Evolutionary conservation across 2,113 vertebrate genomes (phyloP), one percentile per base, ranked within the genome.

Genomic region (Poicephalus meyeri): DNA sequence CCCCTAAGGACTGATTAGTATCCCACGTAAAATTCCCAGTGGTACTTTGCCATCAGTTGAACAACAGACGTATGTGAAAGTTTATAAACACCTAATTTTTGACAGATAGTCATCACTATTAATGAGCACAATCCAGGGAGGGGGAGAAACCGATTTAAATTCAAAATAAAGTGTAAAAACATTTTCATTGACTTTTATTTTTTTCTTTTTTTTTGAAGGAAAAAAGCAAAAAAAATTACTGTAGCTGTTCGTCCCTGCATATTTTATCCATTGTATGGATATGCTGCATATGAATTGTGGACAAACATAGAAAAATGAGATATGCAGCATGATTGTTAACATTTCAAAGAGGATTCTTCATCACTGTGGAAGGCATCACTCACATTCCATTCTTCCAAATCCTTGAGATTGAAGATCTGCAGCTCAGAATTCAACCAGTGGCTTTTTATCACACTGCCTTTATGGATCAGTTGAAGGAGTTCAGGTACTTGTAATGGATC

Each of bases 401-500:
- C 74, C 37, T 91, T 85, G 68, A 90, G 41, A 95, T 28, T 53
- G 65, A 82, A 86, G 78, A 74, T 89, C 52, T 92, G 41, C 69
- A 91, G 25, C 87, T 91, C 78, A 89, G 63, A 96, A 89, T 96
- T 94, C 86, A 89, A 46, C 70, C 23, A 74, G 56, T 85, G 72
- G 33, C 61, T 91, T 96, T 96, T 92, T 95, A 88, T 95, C 85
- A 93, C 41, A 37, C 47, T 88, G 55, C 66, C 46, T 97, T 94
- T 91, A 87, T 86, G 86, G 86, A 92, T 46, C 69, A 79, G 93
- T 24, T 77, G 91, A 93, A 83, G 69, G 87, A 86, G 35, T 89
- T 91, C 94, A 92, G 95, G 63, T 91, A 46, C 83, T 91, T 95
- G 84, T 88, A 97, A 94, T 79, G 84, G 71, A 96, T 88, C 46